phyloP scores from a whole-genome alignment of 2,888 invertebrate genomes.

The Troides helena region DNA sequence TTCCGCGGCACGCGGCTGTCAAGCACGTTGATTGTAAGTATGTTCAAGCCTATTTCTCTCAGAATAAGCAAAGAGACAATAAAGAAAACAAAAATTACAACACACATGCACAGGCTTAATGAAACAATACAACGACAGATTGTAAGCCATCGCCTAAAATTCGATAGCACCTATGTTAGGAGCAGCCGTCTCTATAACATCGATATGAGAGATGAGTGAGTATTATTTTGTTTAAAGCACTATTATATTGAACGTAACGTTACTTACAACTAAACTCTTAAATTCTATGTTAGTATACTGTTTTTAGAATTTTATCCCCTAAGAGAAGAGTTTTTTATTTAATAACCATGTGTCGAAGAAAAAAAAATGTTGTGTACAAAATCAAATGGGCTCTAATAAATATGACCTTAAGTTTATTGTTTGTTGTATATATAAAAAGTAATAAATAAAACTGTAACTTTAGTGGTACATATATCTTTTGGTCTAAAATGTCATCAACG shows the following conservation, averaged over 20 bases:
- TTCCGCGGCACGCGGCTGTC: slow-evolving; percentile 48
- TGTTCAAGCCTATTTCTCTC: slow-evolving; percentile 7
- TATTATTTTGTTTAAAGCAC: background rate
- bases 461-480: background rate
- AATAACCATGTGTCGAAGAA: background rate
- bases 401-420: background rate
- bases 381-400: too few species aligned
- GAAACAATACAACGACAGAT: slow-evolving; percentile 20
- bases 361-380: background rate
- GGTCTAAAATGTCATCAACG: background rate
- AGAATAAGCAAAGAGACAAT: slow-evolving; percentile 12
- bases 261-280: background rate
- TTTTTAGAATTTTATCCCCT: background rate
- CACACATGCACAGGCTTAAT: slow-evolving; percentile 21
- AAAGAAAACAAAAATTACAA: slow-evolving; percentile 20
- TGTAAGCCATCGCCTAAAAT: slow-evolving; percentile 20
- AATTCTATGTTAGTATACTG: background rate
- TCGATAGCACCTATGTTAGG: background rate
- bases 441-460: background rate
- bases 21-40: slow-evolving; percentile 19
- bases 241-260: background rate
- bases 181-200: background rate
- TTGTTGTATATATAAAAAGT: background rate
- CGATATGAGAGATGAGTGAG: background rate
- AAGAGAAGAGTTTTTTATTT: background rate